phyloP scores from a whole-genome alignment of 2,797 vertebrate species.

The Argentina silus region DNA sequence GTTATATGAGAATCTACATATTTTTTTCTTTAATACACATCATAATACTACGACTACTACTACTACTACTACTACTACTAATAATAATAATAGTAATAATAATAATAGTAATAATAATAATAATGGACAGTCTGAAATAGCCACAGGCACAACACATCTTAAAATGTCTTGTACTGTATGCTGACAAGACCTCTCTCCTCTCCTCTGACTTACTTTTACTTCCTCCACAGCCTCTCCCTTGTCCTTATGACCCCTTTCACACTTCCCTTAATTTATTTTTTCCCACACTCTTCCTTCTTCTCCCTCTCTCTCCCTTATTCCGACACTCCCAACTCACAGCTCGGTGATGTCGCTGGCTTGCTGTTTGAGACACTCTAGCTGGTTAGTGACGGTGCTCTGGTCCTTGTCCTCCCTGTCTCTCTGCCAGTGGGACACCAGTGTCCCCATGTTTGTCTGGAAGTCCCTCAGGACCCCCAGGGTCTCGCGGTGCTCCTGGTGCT shows the following conservation, averaged over 20 bases:
- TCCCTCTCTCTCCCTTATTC: background rate
- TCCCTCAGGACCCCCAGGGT: conserved; percentile 1
- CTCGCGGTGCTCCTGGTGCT: conserved; percentile 15
- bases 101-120: background rate
- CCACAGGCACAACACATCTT: background rate
- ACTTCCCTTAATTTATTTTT: too few species aligned
- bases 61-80: too few species aligned
- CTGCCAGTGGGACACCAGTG: conserved; percentile 4
- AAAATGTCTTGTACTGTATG: background rate
- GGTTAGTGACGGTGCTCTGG: background rate
- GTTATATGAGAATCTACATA: too few species aligned
- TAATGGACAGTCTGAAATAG: background rate
- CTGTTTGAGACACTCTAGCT: background rate
- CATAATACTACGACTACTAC: too few species aligned
- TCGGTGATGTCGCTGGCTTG: conserved; percentile 6
- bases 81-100: too few species aligned
- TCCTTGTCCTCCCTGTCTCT: conserved; percentile 1
- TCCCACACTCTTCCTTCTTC: background rate
- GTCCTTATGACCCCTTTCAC: background rate
- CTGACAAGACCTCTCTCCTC: background rate
- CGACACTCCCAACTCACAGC: conserved; percentile 3
- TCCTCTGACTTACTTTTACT: background rate
- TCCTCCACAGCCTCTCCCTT: too few species aligned
- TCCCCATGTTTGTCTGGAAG: conserved; percentile 3
- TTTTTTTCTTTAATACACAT: too few species aligned